Conservation (phyloP, 2,113 vertebrate genomes). For the Carlito syrichta region DNA sequence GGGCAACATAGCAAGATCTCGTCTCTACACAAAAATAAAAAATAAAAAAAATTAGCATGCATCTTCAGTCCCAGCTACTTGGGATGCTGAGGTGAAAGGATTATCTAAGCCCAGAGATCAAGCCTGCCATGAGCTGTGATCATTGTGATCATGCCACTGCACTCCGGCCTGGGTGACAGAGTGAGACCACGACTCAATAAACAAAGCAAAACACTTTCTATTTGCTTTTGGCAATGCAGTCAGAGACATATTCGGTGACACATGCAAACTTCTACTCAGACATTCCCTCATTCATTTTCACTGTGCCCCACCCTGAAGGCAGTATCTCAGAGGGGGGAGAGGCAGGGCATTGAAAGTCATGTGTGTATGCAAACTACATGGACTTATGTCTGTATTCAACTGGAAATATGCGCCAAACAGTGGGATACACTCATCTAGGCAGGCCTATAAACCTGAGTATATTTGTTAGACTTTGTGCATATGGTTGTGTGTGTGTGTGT, state of each 20-base stretch:
- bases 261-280: conserved; percentile 37
- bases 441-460: conserved; percentile 40
- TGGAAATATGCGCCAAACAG: background rate
- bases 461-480: conserved; percentile 17
- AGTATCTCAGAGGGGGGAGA: conserved; percentile 8
- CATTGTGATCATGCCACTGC: too few species aligned
- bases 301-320: conserved; percentile 11
- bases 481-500: background rate
- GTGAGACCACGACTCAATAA: too few species aligned
- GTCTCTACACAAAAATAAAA: too few species aligned
- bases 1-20: too few species aligned
- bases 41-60: too few species aligned
- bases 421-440: background rate
- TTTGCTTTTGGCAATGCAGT: conserved; percentile 42
- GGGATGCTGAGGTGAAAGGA: too few species aligned
- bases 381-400: background rate
- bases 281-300: conserved; percentile 60
- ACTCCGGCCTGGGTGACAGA: too few species aligned
- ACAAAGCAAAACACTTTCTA: conserved; percentile 22
- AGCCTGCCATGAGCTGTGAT: too few species aligned
- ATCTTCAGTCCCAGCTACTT: too few species aligned
- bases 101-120: too few species aligned
- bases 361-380: background rate
- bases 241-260: conserved; percentile 45
- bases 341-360: background rate